phyloP scores from a whole-genome alignment of 1,140 invertebrate genomes.

The Popillia japonica region DNA sequence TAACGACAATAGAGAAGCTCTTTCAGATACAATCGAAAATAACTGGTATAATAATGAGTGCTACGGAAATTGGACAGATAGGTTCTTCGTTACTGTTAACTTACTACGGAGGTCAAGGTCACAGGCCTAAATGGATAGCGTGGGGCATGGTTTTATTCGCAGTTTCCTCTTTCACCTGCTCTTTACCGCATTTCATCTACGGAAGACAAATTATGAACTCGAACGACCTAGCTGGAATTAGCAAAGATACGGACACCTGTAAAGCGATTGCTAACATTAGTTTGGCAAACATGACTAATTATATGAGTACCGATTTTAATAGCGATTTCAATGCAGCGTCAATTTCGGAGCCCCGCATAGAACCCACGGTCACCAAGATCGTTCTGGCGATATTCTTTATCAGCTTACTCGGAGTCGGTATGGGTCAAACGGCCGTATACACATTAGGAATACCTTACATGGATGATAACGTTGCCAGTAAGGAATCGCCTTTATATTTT shows the following conservation, averaged over 20 bases:
- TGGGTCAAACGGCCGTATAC: constrained; percentile 92
- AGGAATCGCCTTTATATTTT: constrained; percentile 93
- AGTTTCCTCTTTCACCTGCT: constrained; percentile 85
- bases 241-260: constrained; percentile 55
- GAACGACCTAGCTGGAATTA: constrained; percentile 63
- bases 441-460: constrained; percentile 94
- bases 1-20: constrained; percentile 96
- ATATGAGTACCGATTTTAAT: constrained; percentile 46
- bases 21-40: constrained; percentile 96
- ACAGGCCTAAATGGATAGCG: constrained; percentile 96
- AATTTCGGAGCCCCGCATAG: constrained; percentile 68
- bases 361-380: constrained; percentile 79
- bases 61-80: constrained; percentile 95
- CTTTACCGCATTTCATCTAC: constrained; percentile 83
- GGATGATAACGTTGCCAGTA: constrained; percentile 91
- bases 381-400: constrained; percentile 87
- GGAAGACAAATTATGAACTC: constrained; percentile 75
- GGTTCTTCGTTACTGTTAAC: constrained; percentile 87
- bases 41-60: constrained; percentile 91
- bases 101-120: constrained; percentile 92
- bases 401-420: constrained; percentile 87
- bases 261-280: constrained; percentile 44
- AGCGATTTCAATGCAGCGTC: constrained; percentile 66
- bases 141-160: constrained; percentile 92
- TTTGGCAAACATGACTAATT: constrained; percentile 42